Evolutionary conservation across 1,140 invertebrate species (phyloP).

Genomic region (Temnothorax curvispinosus): DNA sequence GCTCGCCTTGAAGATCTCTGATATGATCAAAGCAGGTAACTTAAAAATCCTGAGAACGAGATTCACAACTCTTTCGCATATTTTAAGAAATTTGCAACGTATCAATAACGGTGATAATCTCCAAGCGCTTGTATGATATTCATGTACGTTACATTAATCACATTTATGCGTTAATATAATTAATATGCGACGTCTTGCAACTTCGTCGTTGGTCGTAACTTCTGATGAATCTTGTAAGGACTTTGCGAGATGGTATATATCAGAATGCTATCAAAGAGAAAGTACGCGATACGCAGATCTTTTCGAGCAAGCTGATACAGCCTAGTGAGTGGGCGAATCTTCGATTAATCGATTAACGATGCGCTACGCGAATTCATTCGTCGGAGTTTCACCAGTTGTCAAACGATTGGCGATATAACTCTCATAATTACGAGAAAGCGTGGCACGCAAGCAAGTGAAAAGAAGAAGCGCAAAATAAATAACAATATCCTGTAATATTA

Average conservation of each 20-base stretch:
- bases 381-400: neutral
- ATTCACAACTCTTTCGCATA: neutral
- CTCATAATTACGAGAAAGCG: neutral
- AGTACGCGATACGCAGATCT: neutral
- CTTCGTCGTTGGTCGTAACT: slow-evolving; percentile 9
- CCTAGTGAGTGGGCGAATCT: slow-evolving; percentile 12
- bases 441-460: neutral
- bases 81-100: neutral
- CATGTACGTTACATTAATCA: slow-evolving; percentile 13
- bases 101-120: slow-evolving; percentile 24
- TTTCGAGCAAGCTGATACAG: neutral
- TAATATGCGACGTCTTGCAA: slow-evolving; percentile 3
- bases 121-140: slow-evolving; percentile 4
- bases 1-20: slow-evolving; percentile 5
- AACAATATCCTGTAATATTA: slow-evolving; percentile 19
- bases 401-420: neutral
- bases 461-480: neutral
- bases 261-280: slow-evolving; percentile 7
- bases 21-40: slow-evolving; percentile 9
- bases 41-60: slow-evolving; percentile 10
- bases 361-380: neutral
- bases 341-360: slow-evolving; percentile 36
- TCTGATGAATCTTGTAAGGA: neutral
- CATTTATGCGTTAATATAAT: slow-evolving; percentile 16
- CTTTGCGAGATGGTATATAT: neutral